Base-by-base conservation (phyloP, 2,113 vertebrate genomes). In the Meleagris gallopavo region DNA sequence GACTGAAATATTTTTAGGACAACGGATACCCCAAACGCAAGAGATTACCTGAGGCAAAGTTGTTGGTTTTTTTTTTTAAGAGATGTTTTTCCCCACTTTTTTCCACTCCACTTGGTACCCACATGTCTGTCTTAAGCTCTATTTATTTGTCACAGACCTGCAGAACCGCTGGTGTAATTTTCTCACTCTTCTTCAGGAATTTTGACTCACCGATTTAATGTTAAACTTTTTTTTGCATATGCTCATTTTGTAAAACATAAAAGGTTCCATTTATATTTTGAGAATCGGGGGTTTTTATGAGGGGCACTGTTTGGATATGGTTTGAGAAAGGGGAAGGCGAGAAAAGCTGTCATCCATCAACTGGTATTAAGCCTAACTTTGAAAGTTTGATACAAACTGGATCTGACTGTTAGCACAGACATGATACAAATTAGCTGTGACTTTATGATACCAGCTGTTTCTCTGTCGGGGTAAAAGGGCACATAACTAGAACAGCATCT, bases 341-440 rank as follows among this genome's bases (percentile, higher is more conserved):
- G 92, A 74, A 93, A 95, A 95, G 60, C 75, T 95, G 94, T 71
- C 91, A 94, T 95, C 95, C 89, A 95, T 98, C 97, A 97, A 74
- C 80, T 82, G 89, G 79, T 87, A 92, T 97, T 91, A 97, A 97
- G 95, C 41, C 92, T 88, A 86, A 88, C 50, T 97, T 93, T 69
- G 88, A 93, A 95, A 97, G 93, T 90, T 96, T 96, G 96, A 97
- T 97, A 95, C 94, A 98, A 98, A 98, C 93, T 83, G 72, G 93
- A 91, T 88, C 90, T 97, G 97, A 97, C 97, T 97, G 93, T 97
- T 97, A 88, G 95, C 92, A 88, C 93, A 96, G 95, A 81, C 83
- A 86, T 95, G 92, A 97, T 95, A 96, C 92, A 98, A 98, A 98
- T 97, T 95, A 98, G 93, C 94, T 97, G 95, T 98, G 97, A 98